phyloP scores from a whole-genome alignment of 2,797 vertebrate species.

The Amblyopsis hoosieri region DNA sequence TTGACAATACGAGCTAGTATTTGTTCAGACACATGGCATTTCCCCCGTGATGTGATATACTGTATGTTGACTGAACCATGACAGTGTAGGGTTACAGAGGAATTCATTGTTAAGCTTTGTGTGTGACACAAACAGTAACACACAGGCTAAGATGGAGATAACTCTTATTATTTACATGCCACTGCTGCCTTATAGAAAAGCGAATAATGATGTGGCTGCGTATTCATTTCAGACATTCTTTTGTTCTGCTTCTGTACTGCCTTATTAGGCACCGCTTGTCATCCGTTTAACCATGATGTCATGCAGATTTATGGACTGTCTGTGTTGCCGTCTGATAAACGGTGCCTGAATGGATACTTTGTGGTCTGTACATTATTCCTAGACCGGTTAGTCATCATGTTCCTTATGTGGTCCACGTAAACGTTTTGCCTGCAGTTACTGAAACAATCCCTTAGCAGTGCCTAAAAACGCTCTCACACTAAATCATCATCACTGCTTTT shows the following conservation, averaged over 20 bases:
- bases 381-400: slow-evolving; percentile 52
- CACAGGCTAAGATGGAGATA: slow-evolving; percentile 20
- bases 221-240: slow-evolving; percentile 32
- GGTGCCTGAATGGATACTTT: slow-evolving; percentile 23
- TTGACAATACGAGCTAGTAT: slow-evolving; percentile 16
- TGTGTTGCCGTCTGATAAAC: slow-evolving; percentile 42
- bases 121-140: slow-evolving; percentile 1
- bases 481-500: slow-evolving; percentile 18
- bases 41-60: neutral
- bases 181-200: slow-evolving; percentile 23
- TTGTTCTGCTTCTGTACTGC: slow-evolving; percentile 21
- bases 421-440: slow-evolving; percentile 24
- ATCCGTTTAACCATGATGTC: slow-evolving; percentile 43
- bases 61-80: too few species aligned
- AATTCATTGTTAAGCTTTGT: slow-evolving; percentile 29
- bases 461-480: slow-evolving; percentile 1
- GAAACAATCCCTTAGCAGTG: slow-evolving; percentile 4
- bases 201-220: slow-evolving; percentile 59
- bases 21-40: neutral
- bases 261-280: slow-evolving; percentile 34
- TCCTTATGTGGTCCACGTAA: slow-evolving; percentile 20
- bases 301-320: slow-evolving; percentile 40
- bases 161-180: slow-evolving; percentile 7
- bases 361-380: slow-evolving; percentile 37
- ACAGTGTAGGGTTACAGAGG: slow-evolving; percentile 9